phyloP scores from a whole-genome alignment of 2,113 vertebrate genomes.

The Hemiprocne comata region DNA sequence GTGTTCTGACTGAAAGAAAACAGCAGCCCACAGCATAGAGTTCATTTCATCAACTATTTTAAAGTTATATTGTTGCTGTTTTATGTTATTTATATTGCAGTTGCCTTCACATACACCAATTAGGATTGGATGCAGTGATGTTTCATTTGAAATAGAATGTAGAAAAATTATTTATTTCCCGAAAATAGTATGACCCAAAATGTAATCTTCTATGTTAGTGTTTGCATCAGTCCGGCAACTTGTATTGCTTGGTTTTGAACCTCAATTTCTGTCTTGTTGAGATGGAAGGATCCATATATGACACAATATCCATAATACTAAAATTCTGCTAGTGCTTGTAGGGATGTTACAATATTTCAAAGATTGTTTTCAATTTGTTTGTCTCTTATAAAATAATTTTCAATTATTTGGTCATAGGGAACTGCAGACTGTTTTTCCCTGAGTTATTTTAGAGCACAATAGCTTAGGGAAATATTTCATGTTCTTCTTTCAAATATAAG shows the following conservation, averaged over 20 bases:
- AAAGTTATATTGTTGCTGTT: not conserved
- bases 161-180: not conserved
- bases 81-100: not conserved
- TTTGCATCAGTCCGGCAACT: not conserved
- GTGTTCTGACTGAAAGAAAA: not conserved
- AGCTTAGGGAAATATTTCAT: not conserved
- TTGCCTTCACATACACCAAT: not conserved
- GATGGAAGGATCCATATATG: not conserved
- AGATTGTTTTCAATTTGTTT: not conserved
- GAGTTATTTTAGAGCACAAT: not conserved
- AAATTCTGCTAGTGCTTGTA: not conserved
- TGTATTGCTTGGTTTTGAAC: not conserved
- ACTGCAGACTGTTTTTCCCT: not conserved
- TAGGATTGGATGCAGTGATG: not conserved
- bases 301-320: not conserved
- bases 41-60: not conserved
- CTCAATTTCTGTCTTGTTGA: not conserved
- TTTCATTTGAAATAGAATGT: not conserved
- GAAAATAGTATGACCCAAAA: not conserved
- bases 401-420: not conserved
- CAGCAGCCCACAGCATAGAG: not conserved
- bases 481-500: not conserved
- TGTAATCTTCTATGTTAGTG: not conserved
- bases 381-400: not conserved
- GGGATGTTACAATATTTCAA: not conserved